A percentile compares a stretch with the other conserved stretches of the same genome.
Evolutionary conservation across 2,888 invertebrate genomes (phyloP).

Genomic region (Epinotia nisella): DNA sequence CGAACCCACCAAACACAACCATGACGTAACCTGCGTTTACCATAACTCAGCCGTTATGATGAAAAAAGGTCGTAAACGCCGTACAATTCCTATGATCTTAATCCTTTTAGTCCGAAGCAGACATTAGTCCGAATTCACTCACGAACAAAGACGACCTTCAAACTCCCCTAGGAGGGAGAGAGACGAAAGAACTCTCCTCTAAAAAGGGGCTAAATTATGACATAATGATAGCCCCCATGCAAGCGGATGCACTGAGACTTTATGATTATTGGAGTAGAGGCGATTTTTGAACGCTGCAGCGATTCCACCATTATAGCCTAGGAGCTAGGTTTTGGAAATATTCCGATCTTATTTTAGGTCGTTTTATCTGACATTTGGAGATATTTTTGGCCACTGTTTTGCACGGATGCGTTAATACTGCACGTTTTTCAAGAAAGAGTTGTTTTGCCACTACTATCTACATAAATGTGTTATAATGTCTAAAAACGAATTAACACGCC

Average conservation of each 20-base stretch:
- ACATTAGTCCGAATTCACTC: slow-evolving; percentile 49
- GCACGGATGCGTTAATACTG: neutral
- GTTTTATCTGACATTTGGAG: neutral
- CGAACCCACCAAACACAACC: slow-evolving; percentile 5
- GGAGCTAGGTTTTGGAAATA: slow-evolving; percentile 46
- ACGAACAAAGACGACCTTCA: slow-evolving; percentile 63
- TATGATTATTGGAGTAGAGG: slow-evolving; percentile 47
- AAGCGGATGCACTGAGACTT: slow-evolving; percentile 6
- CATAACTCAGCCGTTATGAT: slow-evolving; percentile 16
- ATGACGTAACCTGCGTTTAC: slow-evolving; percentile 36
- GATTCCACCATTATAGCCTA: slow-evolving; percentile 55
- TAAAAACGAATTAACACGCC: too few species aligned
- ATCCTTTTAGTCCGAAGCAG: neutral
- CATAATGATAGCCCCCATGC: slow-evolving; percentile 69
- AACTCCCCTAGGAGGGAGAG: slow-evolving; percentile 57
- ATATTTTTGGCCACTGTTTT: slow-evolving; percentile 7
- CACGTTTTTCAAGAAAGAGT: neutral
- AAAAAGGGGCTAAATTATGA: slow-evolving; percentile 75
- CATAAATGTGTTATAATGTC: too few species aligned
- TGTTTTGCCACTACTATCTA: neutral
- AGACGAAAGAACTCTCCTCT: slow-evolving; percentile 52
- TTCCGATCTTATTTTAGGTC: slow-evolving; percentile 5
- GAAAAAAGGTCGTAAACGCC: neutral
- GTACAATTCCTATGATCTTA: neutral
- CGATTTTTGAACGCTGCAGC: slow-evolving; percentile 50